Conservation (phyloP, 2,888 invertebrate genomes). For the Ophion slaviceki region DNA sequence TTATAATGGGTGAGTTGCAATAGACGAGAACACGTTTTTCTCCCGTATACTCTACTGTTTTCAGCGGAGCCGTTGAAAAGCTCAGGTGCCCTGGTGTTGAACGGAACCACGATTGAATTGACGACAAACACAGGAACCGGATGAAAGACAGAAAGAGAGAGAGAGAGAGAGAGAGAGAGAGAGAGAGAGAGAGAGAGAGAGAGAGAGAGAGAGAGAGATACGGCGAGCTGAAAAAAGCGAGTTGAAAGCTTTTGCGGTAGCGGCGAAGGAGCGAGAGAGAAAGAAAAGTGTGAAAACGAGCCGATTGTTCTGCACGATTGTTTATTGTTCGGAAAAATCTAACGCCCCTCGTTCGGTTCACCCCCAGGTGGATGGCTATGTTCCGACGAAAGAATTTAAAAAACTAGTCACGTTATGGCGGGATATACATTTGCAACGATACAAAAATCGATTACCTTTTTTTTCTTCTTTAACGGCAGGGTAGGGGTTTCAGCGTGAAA, state of each 20-base stretch:
- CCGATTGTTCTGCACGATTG: slow-evolving; percentile 51
- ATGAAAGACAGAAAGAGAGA: not conserved
- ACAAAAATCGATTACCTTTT: too few relatives aligned
- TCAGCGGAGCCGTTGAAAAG: slow-evolving; percentile 31
- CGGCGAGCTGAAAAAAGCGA: not conserved
- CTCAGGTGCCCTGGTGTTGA: slow-evolving; percentile 28
- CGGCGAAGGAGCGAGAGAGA: slow-evolving; percentile 3
- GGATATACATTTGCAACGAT: too few relatives aligned
- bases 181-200: slow-evolving; percentile 5
- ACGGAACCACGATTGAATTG: slow-evolving; percentile 41
- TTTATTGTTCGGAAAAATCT: slow-evolving; percentile 53
- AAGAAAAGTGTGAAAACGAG: slow-evolving; percentile 49
- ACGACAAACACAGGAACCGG: slow-evolving; percentile 40
- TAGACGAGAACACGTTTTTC: slow-evolving; percentile 40
- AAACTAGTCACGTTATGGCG: not conserved
- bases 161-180: slow-evolving; percentile 4
- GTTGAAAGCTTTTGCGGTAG: slow-evolving; percentile 24
- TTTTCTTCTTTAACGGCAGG: too few relatives aligned
- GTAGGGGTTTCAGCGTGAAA: too few relatives aligned
- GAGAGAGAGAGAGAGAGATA: slow-evolving; percentile 7
- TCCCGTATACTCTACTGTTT: slow-evolving; percentile 14
- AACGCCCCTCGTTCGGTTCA: slow-evolving; percentile 37
- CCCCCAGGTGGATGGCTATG: not conserved
- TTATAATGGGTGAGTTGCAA: slow-evolving; percentile 45
- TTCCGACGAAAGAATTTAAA: not conserved